Conservation (phyloP, 30 jellyfish, hydroid and myxozoan genomes). For the Hydractinia symbiolongicarpus region DNA sequence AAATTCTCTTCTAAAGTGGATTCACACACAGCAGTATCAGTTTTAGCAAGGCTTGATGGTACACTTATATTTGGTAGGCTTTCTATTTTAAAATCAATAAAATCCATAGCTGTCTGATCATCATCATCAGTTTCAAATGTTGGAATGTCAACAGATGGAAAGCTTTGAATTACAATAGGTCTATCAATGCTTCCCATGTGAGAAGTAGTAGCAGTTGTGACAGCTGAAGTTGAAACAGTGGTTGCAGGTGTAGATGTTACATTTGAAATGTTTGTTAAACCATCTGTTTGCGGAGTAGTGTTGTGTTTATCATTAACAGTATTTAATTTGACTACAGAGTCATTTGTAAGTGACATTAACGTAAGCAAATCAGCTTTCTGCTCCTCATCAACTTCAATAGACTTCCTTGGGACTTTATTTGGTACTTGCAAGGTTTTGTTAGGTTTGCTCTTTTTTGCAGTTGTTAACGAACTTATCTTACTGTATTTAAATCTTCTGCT, state of each 20-base stretch:
- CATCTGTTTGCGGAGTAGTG: no score
- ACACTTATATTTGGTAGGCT: no score
- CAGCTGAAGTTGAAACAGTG: no score
- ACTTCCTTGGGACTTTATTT: background rate
- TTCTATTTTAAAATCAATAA: slow-evolving; percentile 4
- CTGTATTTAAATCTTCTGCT: slow-evolving; percentile 12
- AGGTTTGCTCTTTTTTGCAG: background rate
- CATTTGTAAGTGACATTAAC: slow-evolving; percentile 3
- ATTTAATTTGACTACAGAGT: background rate
- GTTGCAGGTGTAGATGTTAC: no score
- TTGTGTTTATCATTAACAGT: background rate
- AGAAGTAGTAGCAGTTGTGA: no score
- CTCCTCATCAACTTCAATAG: background rate
- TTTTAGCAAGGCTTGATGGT: no score
- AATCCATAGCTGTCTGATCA: background rate
- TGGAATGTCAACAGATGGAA: slow-evolving; percentile 4
- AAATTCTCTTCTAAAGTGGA: no score
- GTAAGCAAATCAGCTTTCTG: background rate
- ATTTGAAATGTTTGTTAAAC: no score
- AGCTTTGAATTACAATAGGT: slow-evolving; percentile 6
- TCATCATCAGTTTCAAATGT: background rate
- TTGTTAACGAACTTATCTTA: background rate
- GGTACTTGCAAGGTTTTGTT: background rate
- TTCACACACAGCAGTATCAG: no score
- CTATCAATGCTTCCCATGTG: no score